phyloP scores from a whole-genome alignment of 2,888 invertebrate genomes.

The Taphrorychus bicolor region DNA sequence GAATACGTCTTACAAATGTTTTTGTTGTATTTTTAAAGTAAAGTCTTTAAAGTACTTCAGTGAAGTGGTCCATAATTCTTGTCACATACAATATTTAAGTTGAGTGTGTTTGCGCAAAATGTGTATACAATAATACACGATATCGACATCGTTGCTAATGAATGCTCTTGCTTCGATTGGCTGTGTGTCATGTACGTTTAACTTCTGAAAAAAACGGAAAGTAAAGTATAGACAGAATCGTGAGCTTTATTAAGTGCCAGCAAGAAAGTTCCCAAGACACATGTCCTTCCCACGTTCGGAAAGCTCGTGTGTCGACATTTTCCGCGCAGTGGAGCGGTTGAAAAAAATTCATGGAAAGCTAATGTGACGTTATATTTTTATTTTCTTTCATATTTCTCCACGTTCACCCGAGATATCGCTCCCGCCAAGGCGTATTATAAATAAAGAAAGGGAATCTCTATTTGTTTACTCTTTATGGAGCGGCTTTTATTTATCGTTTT shows the following conservation, averaged over 20 bases:
- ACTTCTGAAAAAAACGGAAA: too few relatives aligned
- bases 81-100: too few relatives aligned
- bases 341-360: slow-evolving; percentile 21
- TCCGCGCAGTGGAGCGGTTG: slow-evolving; percentile 14
- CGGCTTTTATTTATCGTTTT: too few relatives aligned
- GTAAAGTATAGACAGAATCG: background rate
- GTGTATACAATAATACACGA: too few relatives aligned
- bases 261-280: background rate
- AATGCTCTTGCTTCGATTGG: too few relatives aligned
- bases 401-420: background rate
- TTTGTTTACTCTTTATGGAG: slow-evolving; percentile 1
- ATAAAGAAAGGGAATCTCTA: background rate
- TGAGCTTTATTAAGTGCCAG: background rate
- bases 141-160: too few relatives aligned
- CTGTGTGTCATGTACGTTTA: too few relatives aligned
- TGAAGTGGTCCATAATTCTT: too few relatives aligned
- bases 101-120: too few relatives aligned
- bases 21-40: too few relatives aligned
- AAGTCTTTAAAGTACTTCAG: too few relatives aligned
- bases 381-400: slow-evolving; percentile 13
- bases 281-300: slow-evolving; percentile 11
- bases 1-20: too few relatives aligned
- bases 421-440: background rate
- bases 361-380: slow-evolving; percentile 17
- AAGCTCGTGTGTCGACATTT: slow-evolving; percentile 12